Conservation (phyloP, 2,888 invertebrate genomes). For the Aricia artaxerxes region DNA sequence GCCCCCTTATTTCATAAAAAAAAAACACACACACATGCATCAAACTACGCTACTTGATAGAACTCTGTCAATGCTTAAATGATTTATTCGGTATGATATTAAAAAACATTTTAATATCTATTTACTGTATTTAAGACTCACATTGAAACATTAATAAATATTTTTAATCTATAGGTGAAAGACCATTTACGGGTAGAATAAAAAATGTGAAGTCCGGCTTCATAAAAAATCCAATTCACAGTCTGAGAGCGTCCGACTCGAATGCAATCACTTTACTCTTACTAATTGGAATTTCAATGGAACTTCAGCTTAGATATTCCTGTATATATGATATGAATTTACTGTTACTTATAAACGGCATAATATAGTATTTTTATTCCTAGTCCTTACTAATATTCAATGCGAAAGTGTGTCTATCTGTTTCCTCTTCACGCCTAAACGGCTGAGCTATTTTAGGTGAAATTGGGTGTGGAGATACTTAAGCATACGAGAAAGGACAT, state of each 20-base stretch:
- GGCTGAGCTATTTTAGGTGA: background rate
- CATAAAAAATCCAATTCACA: conserved; percentile 23
- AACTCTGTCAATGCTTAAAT: background rate
- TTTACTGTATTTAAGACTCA: no score
- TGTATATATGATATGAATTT: background rate
- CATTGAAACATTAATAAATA: background rate
- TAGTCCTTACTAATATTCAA: background rate
- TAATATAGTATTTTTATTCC: no score
- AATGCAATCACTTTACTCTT: conserved; percentile 19
- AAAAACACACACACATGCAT: no score
- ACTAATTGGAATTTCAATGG: conserved; percentile 29
- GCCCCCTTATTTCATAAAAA: no score
- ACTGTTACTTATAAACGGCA: no score
- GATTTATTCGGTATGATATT: no score
- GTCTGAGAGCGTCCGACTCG: background rate
- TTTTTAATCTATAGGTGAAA: background rate
- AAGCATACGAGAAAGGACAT: background rate
- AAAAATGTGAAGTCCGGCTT: background rate
- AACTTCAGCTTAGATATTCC: conserved; percentile 19
- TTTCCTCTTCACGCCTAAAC: background rate
- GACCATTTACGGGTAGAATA: background rate
- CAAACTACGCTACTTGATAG: background rate
- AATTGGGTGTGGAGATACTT: background rate
- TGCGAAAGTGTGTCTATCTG: background rate
- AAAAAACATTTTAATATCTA: background rate